Evolutionary conservation across 2,797 vertebrate species (phyloP), one percentile per base, ranked within the genome.

Genomic region (Parotocinclus haroldoi): DNA sequence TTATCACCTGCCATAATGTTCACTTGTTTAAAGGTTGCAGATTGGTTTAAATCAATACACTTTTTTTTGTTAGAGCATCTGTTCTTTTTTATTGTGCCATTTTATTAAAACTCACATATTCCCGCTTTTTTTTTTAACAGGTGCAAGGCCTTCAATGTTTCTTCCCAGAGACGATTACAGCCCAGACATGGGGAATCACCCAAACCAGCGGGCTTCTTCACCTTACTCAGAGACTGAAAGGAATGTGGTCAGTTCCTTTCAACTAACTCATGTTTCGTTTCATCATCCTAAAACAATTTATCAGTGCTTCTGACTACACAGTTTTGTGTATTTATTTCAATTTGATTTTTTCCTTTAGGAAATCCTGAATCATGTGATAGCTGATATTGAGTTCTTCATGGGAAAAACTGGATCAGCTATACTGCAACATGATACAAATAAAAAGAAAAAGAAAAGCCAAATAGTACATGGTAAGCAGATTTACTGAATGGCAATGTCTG

Each of bases 291-390:
- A 42, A 1, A 42, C 56, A 4, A 27, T 2, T 2, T 27, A 5
- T 27, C 27, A 27, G 27, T 2, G 27, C 2, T 27, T 27, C 27
- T 27, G 27, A 5, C 27, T 27, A 27, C 27, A 27, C 27, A 2
- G 27, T 27, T 27, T 27, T 5, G 2, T 27, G 2, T 27, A 27
- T 27, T 5, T 27, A 27, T 5, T 27, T 27, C 2, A 27, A 27
- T 2, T 27, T 27, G 27, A 27, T 27, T 27, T 27, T 57, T 64
- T 38, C 74, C 61, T 48, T 13, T 71, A 92, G 91, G 87, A 89
- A 0, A 89, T 92, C 75, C 79, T 92, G 1, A 92, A 92, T 71
- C 90, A 90, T 48, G 38, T 91, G 16, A 6, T 91, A 13, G 17
- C 11, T 13, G 91, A 92, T 63, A 7, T 90, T 64, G 90, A 92